Base-by-base conservation (phyloP, 2,797 vertebrate genomes). In the Salmo trutta region DNA sequence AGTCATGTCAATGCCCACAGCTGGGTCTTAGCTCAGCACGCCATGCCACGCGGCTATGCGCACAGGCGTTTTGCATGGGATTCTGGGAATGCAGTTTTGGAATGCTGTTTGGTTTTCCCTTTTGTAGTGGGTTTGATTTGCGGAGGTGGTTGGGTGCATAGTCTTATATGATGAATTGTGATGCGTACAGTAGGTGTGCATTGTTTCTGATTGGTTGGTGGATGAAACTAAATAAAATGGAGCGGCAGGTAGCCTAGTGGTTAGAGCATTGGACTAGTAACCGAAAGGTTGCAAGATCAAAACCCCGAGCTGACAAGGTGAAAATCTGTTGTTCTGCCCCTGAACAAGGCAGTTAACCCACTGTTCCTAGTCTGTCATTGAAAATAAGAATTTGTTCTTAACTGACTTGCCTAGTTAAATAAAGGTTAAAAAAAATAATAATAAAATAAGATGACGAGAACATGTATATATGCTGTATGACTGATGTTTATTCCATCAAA, bases 11-110 rank as follows among this genome's bases (percentile, higher is more conserved):
- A 73, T 80, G 70, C 70, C 74, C 80, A 64, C 91, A 92, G 90
- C 89, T 91, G 90, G 75, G 85, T 77, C 86, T 73, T 21, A 82
- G 78, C 84, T 74, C 24, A 29, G 75, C 14, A 67, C 81, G 27
- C 31, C 78, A 54, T 74, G 83, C 68, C 80, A 78, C 77, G 80
- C 59, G 73, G 76, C 77, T 72, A 71, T 52, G n/a, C 73, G 75
- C 81, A 29, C 62, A 70, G 59, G 70, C 54, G 36, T 78, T 52
- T 72, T 75, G 47, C 73, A 67, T 56, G 24, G 27, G 1, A 54
- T 77, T 68, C 52, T 53, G 31, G 10, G 53, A 68, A 56, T 14
- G 33, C 8, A 53, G 17, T 62, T 75, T 56, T 77, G 62, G 12
- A 78, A 66, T 19, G 4, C 51, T 17, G 15, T 66, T 47, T 47